A percentile compares a stretch with the other conserved stretches of the same genome.
Evolutionary conservation across 2,888 invertebrate genomes (phyloP).

Genomic region (Idaea aversata): DNA sequence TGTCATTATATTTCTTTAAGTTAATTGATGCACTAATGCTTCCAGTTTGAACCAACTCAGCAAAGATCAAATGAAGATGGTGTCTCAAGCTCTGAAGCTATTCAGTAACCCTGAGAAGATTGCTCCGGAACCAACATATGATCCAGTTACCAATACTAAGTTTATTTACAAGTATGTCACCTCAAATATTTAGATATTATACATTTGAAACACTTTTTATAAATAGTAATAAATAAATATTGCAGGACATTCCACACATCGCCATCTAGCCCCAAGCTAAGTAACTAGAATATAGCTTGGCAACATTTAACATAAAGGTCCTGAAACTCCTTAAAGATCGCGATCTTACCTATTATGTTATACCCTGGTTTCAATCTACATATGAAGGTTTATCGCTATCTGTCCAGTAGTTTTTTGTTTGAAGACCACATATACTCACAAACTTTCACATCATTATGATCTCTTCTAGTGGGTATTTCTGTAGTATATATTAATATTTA

Average conservation of each 20-base stretch:
- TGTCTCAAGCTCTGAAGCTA: slow-evolving; percentile 66
- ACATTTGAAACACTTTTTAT: neutral
- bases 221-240: no score
- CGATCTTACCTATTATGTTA: no score
- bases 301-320: no score
- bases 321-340: no score
- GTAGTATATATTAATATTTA: neutral
- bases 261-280: no score
- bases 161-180: slow-evolving; percentile 67
- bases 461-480: neutral
- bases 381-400: no score
- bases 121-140: slow-evolving; percentile 60
- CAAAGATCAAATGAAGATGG: slow-evolving; percentile 67
- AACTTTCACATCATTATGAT: neutral
- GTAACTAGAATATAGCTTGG: no score
- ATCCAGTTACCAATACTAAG: slow-evolving; percentile 65
- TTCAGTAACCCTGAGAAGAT: slow-evolving; percentile 60
- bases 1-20: slow-evolving; percentile 2
- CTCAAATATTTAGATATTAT: neutral
- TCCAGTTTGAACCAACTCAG: slow-evolving; percentile 66
- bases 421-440: neutral
- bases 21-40: slow-evolving; percentile 11
- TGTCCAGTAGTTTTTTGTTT: neutral
- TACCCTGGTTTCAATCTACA: no score
- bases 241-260: no score